Evolutionary conservation across 2,888 invertebrate species (phyloP), one percentile per base, ranked within the genome.

Genomic region (Serripes groenlandicus): DNA sequence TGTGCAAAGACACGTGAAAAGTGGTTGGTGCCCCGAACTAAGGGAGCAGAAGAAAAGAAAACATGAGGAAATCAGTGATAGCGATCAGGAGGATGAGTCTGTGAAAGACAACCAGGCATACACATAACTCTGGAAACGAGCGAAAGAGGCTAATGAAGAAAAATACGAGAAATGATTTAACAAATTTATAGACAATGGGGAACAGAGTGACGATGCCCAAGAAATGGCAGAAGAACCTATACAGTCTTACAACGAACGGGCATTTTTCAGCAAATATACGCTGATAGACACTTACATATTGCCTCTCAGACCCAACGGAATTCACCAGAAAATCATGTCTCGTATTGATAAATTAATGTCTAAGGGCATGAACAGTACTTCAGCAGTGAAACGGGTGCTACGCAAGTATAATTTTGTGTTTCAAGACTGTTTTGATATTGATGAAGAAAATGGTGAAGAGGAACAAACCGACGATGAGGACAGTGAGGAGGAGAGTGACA

Each of bases 1-100:
- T 35, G 49, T 62, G 3, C 75, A 75, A 62, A 64, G 75, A 30
- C 75, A 75, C 52, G 52, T 49, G 4, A 75, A 75, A 62, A 15
- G 66, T 1, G 75, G 66, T 3, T 64, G 75, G 75, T 75, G 64
- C 66, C n/a, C n/a, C n/a, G n/a, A n/a, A n/a, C n/a, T n/a, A n/a
- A n/a, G n/a, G n/a, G n/a, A n/a, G n/a, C n/a, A 70, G 30, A 30
- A 42, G 7, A 30, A 32, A 72, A 18, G 32, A 54, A 32, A 26
- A 52, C 9, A 70, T 18, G 54, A 54, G 5, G 71, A 71, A 11
- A n/a, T 21, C 21, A 54, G 28, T 7, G 52, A 54, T n/a, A 56
- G 32, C 32, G 54, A 54, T n/a, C 42, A 42, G 23, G 68, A 9
- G 37, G 35, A 66, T 5, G 66, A 66, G 37, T n/a, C 34, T 32